Percentiles rank a stretch among this genome's conserved stretches.
These are phyloP conservation scores for Phylloscopus collybita DNA, from an alignment of 2,797 vertebrate genomes.

Conservation along the genomic window DNA sequence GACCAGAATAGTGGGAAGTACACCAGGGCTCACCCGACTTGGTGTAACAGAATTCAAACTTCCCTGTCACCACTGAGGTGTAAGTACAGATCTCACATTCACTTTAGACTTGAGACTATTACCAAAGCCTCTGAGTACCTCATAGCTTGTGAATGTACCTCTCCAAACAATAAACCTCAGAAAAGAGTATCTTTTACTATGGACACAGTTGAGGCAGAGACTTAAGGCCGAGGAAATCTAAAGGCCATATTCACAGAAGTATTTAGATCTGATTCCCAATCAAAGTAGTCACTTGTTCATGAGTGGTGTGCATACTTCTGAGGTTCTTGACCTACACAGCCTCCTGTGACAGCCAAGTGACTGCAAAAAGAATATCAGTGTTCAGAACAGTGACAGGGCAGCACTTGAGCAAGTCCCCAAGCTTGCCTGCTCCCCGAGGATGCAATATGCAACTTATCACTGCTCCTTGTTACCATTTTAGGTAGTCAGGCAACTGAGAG, in stretches of 20 bases:
- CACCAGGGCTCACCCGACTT: not conserved
- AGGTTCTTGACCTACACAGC: not conserved
- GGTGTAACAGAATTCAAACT: not conserved
- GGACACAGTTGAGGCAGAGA: not conserved
- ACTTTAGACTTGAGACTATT: not conserved
- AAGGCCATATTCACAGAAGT: not conserved
- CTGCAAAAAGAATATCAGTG: not conserved
- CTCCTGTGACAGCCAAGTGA: not conserved
- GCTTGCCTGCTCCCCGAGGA: not conserved
- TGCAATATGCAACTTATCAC: not conserved
- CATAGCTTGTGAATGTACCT: not conserved
- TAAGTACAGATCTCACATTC: not conserved
- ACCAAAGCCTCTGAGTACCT: not conserved
- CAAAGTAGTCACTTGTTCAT: not conserved
- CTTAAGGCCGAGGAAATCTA: not conserved
- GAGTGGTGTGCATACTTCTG: not conserved
- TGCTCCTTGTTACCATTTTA: slow-evolving; percentile 31
- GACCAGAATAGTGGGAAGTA: not conserved
- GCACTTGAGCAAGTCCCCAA: not conserved
- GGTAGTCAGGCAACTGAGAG: slow-evolving; percentile 9
- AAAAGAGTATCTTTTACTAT: not conserved
- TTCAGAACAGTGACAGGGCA: not conserved
- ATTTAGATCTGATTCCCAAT: not conserved
- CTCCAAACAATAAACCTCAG: not conserved
- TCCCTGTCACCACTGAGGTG: not conserved